These are phyloP conservation scores for Axea sp. DNA, from an alignment of 2,888 invertebrate genomes.

Conservation along the genomic window DNA sequence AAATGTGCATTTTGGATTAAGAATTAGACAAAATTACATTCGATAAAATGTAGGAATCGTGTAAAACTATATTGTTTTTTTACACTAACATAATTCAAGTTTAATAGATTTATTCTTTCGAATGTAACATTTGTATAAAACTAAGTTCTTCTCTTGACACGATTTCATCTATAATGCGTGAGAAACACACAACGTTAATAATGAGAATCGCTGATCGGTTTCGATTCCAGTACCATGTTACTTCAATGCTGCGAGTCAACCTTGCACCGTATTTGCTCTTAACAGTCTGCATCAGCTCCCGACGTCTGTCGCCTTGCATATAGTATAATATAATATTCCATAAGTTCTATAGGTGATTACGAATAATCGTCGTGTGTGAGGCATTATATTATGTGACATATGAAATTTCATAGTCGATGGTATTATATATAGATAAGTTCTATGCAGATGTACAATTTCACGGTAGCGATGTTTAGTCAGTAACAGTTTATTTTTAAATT, in stretches of 20 bases:
- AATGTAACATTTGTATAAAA: too few relatives aligned
- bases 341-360: conserved; percentile 46
- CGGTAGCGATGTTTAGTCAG: background rate
- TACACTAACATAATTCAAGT: too few relatives aligned
- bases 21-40: too few relatives aligned
- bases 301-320: conserved; percentile 14
- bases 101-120: too few relatives aligned
- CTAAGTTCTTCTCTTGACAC: background rate
- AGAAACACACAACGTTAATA: conserved; percentile 42
- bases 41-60: too few relatives aligned
- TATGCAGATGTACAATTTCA: conserved; percentile 7
- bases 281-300: background rate
- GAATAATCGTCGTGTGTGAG: conserved; percentile 32
- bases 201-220: conserved; percentile 34
- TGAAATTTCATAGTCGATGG: conserved; percentile 47
- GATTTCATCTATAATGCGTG: conserved; percentile 23
- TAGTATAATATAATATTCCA: conserved; percentile 11
- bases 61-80: too few relatives aligned
- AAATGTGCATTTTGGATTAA: too few relatives aligned
- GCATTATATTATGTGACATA: conserved; percentile 31
- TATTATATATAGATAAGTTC: conserved; percentile 10
- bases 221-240: conserved; percentile 6
- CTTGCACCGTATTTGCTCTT: conserved; percentile 27
- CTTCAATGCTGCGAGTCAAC: conserved; percentile 39
- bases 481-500: too few relatives aligned